Conservation (phyloP, 2,113 vertebrate genomes). For the Nesoenas mayeri region DNA sequence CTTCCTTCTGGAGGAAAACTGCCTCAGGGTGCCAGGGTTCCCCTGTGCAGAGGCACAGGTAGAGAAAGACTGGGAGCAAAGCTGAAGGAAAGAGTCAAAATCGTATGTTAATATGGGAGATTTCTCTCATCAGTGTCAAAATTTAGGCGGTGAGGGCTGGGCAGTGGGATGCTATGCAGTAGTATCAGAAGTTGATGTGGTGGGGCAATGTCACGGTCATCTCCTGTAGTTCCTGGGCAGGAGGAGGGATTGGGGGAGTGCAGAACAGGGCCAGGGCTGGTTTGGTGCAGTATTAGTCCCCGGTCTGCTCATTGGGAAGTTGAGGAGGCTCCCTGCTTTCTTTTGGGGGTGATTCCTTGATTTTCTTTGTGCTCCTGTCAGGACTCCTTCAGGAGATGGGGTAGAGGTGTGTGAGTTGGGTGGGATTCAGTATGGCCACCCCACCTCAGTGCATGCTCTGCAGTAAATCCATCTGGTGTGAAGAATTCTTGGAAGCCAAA, state of each 20-base stretch:
- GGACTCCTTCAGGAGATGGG: not conserved
- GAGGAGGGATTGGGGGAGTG: not conserved
- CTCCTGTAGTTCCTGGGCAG: not conserved
- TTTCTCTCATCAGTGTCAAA: not conserved
- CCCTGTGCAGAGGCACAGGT: too few relatives aligned
- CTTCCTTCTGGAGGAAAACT: not conserved
- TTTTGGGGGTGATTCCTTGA: not conserved
- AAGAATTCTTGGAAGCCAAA: not conserved
- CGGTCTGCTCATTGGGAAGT: not conserved
- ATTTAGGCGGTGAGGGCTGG: not conserved
- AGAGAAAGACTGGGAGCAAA: not conserved
- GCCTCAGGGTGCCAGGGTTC: not conserved
- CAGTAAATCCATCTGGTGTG: not conserved
- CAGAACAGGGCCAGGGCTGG: not conserved
- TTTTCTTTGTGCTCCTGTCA: not conserved
- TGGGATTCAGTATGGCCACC: not conserved
- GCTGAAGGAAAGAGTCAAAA: not conserved
- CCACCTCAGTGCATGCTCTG: not conserved
- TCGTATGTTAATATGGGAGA: not conserved
- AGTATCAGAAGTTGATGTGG: not conserved
- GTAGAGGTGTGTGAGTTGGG: not conserved
- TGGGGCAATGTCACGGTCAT: not conserved
- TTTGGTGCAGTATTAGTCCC: accelerated
- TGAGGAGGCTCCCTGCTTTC: not conserved
- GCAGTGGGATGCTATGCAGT: not conserved